These are phyloP conservation scores for Pararge aegeria DNA, from an alignment of 1,140 invertebrate species.

Conservation along the genomic window DNA sequence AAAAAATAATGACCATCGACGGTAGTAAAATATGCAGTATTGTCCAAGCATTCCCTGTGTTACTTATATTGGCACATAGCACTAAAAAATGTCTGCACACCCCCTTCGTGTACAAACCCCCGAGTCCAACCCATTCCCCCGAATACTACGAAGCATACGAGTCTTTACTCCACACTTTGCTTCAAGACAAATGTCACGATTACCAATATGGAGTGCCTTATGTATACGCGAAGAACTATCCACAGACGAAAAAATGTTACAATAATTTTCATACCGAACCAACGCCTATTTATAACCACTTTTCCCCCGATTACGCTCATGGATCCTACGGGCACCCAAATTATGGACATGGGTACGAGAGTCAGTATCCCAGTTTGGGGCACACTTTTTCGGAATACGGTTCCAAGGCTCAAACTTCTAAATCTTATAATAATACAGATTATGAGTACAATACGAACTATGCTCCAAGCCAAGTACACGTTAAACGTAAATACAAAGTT, in stretches of 20 bases:
- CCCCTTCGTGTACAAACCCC: constrained; percentile 62
- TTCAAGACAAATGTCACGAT: constrained; percentile 32
- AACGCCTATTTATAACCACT: neutral
- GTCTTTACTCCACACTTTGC: constrained; percentile 51
- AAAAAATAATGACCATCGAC: constrained; percentile 43
- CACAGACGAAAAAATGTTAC: constrained; percentile 36
- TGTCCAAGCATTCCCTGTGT: constrained; percentile 59
- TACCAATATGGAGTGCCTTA: constrained; percentile 30
- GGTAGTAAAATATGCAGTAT: constrained; percentile 55
- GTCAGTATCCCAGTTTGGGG: neutral
- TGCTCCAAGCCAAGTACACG: constrained; percentile 45
- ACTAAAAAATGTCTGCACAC: constrained; percentile 59
- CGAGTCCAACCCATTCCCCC: constrained; percentile 53
- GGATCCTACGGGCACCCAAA: neutral
- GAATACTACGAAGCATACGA: constrained; percentile 68
- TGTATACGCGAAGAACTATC: constrained; percentile 37
- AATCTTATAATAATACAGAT: constrained; percentile 23
- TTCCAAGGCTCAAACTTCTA: neutral
- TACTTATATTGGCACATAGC: constrained; percentile 65
- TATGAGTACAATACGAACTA: constrained; percentile 42
- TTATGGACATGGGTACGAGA: neutral
- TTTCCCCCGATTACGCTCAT: neutral
- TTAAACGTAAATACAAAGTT: constrained; percentile 49
- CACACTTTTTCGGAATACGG: neutral
- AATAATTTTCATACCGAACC: constrained; percentile 25